phyloP scores from a whole-genome alignment of 2,888 invertebrate genomes.

The Athripsodes cinereus region DNA sequence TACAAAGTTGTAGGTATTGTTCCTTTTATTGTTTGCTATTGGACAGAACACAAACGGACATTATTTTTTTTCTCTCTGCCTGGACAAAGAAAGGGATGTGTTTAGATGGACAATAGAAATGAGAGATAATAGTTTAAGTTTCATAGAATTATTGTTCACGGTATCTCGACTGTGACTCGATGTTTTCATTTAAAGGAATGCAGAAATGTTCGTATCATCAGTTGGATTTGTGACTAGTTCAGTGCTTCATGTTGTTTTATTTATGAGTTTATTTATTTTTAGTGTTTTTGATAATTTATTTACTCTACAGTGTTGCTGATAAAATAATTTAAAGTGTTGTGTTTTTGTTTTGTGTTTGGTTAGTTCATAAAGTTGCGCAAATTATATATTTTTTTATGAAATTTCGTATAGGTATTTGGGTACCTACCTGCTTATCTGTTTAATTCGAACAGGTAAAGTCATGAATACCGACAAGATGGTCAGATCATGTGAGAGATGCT shows the following conservation, averaged over 20 bases:
- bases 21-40: neutral
- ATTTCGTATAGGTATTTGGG: no score
- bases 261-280: no score
- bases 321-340: no score
- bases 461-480: no score
- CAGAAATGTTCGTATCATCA: neutral
- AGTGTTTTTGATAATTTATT: no score
- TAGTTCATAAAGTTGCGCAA: no score
- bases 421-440: no score
- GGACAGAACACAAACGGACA: neutral
- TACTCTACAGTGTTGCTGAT: no score
- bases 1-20: neutral
- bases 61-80: neutral
- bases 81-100: neutral
- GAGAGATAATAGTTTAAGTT: conserved; percentile 20
- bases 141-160: conserved; percentile 25
- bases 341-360: no score
- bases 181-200: conserved; percentile 15
- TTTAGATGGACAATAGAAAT: neutral
- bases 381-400: no score
- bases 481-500: no score
- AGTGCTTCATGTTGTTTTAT: neutral
- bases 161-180: conserved; percentile 23
- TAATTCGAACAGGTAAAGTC: no score
- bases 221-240: neutral